These are phyloP conservation scores for Coenonympha arcania DNA, from an alignment of 2,888 invertebrate genomes.

Conservation along the genomic window DNA sequence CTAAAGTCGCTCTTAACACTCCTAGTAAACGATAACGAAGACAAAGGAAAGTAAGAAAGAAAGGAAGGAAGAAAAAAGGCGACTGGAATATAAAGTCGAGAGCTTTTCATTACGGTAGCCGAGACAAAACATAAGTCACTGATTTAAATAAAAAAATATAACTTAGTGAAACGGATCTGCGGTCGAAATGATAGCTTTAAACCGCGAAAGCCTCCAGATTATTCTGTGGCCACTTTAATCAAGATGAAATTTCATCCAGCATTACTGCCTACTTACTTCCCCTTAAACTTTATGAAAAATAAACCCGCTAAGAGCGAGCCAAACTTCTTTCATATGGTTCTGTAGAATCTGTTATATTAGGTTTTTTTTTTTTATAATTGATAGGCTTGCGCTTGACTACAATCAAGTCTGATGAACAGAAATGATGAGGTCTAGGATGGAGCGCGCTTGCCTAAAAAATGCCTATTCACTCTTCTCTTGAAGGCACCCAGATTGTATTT, in stretches of 20 bases:
- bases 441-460: no score
- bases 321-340: neutral
- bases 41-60: neutral
- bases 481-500: no score
- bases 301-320: constrained; percentile 1
- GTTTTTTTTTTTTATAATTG: no score
- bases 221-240: constrained; percentile 33
- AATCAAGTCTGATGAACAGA: no score
- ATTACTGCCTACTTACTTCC: constrained; percentile 18
- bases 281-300: constrained; percentile 15
- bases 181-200: constrained; percentile 25
- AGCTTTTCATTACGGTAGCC: constrained; percentile 20
- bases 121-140: constrained; percentile 17
- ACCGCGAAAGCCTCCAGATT: constrained; percentile 29
- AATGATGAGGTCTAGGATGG: no score
- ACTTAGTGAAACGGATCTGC: constrained; percentile 23
- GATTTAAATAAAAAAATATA: constrained; percentile 27
- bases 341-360: no score
- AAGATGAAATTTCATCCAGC: constrained; percentile 28
- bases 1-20: neutral
- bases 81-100: constrained; percentile 17
- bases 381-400: no score
- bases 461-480: no score
- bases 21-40: neutral
- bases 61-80: no score